Conservation (phyloP, 2,888 invertebrate species). For the Linnaemya tessellans region DNA sequence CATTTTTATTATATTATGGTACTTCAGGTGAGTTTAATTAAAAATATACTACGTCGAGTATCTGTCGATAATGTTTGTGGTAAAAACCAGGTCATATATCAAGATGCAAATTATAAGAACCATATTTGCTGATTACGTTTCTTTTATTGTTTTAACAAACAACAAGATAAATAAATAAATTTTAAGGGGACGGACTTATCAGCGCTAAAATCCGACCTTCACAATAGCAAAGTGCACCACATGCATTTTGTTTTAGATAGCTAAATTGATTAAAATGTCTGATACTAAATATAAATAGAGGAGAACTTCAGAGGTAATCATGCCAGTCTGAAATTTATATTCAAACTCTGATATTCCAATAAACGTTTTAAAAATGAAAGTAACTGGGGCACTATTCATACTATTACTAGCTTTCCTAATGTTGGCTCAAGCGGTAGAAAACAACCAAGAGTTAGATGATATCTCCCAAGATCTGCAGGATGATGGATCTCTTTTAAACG, state of each 20-base stretch:
- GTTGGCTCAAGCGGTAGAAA: slow-evolving; percentile 8
- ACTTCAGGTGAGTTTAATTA: no score
- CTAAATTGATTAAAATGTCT: not conserved
- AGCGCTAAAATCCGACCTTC: not conserved
- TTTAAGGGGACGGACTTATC: not conserved
- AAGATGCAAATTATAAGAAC: not conserved
- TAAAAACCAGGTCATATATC: no score
- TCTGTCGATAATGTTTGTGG: no score
- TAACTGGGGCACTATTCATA: not conserved
- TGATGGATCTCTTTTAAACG: not conserved
- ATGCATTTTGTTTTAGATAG: no score
- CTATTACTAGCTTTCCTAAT: slow-evolving; percentile 2
- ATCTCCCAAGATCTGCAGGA: not conserved
- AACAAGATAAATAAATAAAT: not conserved
- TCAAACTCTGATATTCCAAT: not conserved
- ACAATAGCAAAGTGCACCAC: no score
- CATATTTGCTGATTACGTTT: not conserved
- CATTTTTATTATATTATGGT: no score
- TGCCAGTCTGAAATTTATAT: not conserved
- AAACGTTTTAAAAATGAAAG: slow-evolving; percentile 30
- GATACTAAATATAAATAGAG: not conserved
- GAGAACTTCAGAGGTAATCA: not conserved
- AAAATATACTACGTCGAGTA: no score
- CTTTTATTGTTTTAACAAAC: not conserved
- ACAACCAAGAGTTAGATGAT: not conserved